Conservation (phyloP, 2,113 vertebrate species). For the Phalacrocorax carbo region DNA sequence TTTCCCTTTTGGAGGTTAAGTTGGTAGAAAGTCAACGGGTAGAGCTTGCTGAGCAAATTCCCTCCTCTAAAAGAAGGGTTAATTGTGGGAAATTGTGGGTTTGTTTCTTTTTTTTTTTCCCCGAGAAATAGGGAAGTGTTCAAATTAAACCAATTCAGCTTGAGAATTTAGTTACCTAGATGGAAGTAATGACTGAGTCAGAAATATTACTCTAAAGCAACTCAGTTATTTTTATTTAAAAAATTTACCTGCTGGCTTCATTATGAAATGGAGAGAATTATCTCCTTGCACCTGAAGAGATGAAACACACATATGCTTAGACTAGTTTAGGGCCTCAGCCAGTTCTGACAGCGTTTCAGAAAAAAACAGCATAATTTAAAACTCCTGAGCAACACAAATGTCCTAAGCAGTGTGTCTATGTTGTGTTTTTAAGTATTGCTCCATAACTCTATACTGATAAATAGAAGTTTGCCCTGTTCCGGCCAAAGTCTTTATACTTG, state of each 20-base stretch:
- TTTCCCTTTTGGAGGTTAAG: not conserved
- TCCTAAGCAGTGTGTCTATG: not conserved
- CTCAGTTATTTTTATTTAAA: not conserved
- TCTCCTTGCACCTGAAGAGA: not conserved
- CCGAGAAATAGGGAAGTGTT: not conserved
- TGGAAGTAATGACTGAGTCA: not conserved
- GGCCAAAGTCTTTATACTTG: not conserved
- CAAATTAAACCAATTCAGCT: not conserved
- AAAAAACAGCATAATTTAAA: not conserved
- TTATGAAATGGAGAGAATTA: not conserved
- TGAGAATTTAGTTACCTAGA: slow-evolving; percentile 12
- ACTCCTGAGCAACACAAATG: not conserved
- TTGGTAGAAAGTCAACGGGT: not conserved
- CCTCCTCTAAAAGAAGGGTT: fast-evolving
- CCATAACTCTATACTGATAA: not conserved
- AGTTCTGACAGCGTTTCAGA: not conserved
- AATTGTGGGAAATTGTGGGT: not conserved
- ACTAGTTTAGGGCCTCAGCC: not conserved
- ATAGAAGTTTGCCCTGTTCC: not conserved
- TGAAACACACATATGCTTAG: not conserved
- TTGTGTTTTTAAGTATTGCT: not conserved
- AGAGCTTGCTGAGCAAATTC: not conserved
- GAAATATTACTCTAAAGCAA: not conserved
- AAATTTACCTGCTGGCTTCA: not conserved
- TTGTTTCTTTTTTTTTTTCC: not conserved